Percentiles rank a stretch among this genome's conserved stretches.
phyloP scores from a whole-genome alignment of 2,797 vertebrate genomes.

The Ataeniobius toweri region DNA sequence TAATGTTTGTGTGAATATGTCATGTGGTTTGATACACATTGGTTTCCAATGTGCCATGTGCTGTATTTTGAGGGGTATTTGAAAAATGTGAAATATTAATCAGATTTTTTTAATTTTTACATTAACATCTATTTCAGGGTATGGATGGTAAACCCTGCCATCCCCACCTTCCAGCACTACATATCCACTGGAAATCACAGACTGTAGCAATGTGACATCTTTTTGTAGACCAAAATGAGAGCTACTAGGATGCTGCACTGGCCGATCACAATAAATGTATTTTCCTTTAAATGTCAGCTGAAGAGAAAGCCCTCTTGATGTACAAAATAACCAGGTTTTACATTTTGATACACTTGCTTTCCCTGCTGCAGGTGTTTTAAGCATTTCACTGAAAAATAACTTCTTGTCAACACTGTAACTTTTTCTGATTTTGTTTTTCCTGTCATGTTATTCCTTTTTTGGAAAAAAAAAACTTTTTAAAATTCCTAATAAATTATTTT shows the following conservation, averaged over 20 bases:
- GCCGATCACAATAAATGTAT: slow-evolving; percentile 57
- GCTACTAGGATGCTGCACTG: slow-evolving; percentile 73
- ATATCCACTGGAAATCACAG: slow-evolving; percentile 72
- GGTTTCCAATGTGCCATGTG: slow-evolving; percentile 66
- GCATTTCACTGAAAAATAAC: slow-evolving; percentile 70
- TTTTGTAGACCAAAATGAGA: slow-evolving; percentile 46
- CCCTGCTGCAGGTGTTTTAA: slow-evolving; percentile 51
- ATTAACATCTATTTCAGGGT: slow-evolving; percentile 68
- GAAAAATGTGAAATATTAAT: slow-evolving; percentile 76
- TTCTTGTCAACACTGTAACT: slow-evolving; percentile 79
- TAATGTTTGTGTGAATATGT: slow-evolving; percentile 49
- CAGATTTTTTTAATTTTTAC: slow-evolving; percentile 31
- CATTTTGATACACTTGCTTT: slow-evolving; percentile 61
- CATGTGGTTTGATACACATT: slow-evolving; percentile 61
- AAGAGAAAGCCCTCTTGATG: slow-evolving; percentile 68
- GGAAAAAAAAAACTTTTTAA: slow-evolving; percentile 89
- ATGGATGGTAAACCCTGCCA: slow-evolving; percentile 50
- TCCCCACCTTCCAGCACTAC: slow-evolving; percentile 48
- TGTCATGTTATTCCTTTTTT: slow-evolving; percentile 75
- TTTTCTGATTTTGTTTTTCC: slow-evolving; percentile 80
- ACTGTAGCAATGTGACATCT: slow-evolving; percentile 70
- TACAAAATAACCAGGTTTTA: slow-evolving; percentile 51
- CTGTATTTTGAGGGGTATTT: slow-evolving; percentile 42
- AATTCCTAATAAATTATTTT: slow-evolving; percentile 99
- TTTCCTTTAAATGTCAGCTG: slow-evolving; percentile 55